phyloP scores from a whole-genome alignment of 2,888 invertebrate genomes.

The Melinaea marsaeus region DNA sequence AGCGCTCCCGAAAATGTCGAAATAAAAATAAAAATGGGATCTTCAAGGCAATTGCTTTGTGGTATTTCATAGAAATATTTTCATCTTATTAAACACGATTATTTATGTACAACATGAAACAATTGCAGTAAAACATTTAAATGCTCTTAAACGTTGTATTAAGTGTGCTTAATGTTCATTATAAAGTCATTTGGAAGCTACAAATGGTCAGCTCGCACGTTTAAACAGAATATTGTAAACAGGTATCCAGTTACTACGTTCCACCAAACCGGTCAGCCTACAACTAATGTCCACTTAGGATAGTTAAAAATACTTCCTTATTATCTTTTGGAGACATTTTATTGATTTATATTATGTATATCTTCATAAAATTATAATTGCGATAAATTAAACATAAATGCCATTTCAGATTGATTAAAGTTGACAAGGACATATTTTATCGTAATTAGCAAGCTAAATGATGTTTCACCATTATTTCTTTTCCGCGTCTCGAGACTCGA shows the following conservation, averaged over 20 bases:
- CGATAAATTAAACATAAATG: not conserved
- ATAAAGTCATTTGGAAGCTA: conserved; percentile 3
- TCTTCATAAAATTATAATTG: too few relatives aligned
- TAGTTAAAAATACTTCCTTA: not conserved
- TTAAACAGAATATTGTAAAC: conserved; percentile 26
- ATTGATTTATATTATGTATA: too few relatives aligned
- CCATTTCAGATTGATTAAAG: not conserved
- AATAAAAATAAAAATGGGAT: conserved; percentile 1
- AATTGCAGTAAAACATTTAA: not conserved
- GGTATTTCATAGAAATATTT: not conserved
- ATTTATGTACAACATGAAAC: not conserved
- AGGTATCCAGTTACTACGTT: conserved; percentile 26
- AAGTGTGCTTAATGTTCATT: conserved; percentile 3
- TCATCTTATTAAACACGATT: not conserved
- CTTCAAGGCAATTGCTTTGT: conserved; percentile 1
- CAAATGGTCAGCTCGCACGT: conserved; percentile 16
- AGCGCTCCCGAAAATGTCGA: conserved; percentile 1
- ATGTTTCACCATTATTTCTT: not conserved
- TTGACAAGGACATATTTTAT: not conserved
- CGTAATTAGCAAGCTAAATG: conserved; percentile 1
- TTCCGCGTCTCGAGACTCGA: not conserved
- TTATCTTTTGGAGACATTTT: too few relatives aligned
- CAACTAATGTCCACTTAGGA: conserved; percentile 8
- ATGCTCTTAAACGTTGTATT: not conserved
- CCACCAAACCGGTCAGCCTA: conserved; percentile 29